These are phyloP conservation scores for Thomomys bottae DNA, from an alignment of 2,113 vertebrate genomes.

Conservation along the genomic window DNA sequence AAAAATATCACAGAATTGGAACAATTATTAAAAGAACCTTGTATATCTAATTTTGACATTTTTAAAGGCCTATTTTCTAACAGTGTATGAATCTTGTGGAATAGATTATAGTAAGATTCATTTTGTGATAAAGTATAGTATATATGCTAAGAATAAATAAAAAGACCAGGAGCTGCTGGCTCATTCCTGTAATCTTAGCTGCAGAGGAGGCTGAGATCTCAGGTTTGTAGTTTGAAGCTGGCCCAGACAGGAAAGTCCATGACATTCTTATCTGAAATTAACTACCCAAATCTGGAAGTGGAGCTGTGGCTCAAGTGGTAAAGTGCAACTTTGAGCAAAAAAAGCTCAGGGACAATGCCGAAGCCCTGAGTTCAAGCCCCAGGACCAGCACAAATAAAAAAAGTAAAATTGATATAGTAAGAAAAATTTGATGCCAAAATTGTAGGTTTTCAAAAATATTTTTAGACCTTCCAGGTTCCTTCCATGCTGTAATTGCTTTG, in stretches of 20 bases:
- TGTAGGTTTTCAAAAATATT: conserved; percentile 10
- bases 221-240: no score
- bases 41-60: conserved; percentile 29
- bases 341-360: no score
- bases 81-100: conserved; percentile 5
- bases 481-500: neutral
- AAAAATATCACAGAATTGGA: neutral
- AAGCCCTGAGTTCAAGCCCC: no score
- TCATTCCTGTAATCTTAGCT: no score
- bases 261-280: no score
- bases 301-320: no score
- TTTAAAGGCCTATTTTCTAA: neutral
- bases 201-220: no score
- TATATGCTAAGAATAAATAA: neutral
- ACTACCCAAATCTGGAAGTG: no score
- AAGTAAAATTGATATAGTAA: neutral
- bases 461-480: conserved; percentile 32
- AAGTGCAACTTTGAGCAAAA: no score
- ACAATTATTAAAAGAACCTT: conserved; percentile 28
- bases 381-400: neutral
- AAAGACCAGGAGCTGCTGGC: no score
- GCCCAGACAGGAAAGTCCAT: no score
- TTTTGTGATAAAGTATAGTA: conserved; percentile 45
- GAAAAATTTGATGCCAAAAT: conserved; percentile 30
- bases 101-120: neutral